A percentile compares a stretch with the other conserved stretches of the same genome.
phyloP scores from a whole-genome alignment of 2,113 vertebrate species.

The Panthera leo region DNA sequence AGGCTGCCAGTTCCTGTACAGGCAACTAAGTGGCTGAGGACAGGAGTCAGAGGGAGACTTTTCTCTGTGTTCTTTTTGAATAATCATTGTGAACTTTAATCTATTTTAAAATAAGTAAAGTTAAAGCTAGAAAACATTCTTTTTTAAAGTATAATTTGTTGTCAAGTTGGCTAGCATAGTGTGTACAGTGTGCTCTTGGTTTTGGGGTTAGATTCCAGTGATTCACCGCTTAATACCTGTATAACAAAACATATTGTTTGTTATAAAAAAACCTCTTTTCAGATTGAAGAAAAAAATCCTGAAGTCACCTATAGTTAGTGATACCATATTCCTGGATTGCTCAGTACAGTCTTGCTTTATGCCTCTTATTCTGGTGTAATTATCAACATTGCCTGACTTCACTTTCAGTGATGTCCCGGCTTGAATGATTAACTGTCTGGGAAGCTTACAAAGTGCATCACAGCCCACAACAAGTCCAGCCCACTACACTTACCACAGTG shows the following conservation, averaged over 20 bases:
- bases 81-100: not conserved
- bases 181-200: too few relatives aligned
- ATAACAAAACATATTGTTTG: not conserved
- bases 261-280: not conserved
- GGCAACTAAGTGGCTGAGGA: not conserved
- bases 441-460: not conserved
- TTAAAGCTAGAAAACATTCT: not conserved
- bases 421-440: not conserved
- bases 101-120: constrained; percentile 17
- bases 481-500: not conserved
- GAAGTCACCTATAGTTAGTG: not conserved
- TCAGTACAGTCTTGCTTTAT: not conserved
- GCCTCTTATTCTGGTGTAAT: not conserved
- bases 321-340: not conserved
- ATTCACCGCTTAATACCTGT: not conserved
- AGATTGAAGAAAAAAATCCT: not conserved
- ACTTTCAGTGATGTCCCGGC: not conserved
- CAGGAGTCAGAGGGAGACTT: not conserved
- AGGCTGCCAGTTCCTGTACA: not conserved
- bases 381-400: not conserved
- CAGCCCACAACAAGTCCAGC: not conserved
- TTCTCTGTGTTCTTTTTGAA: constrained; percentile 4
- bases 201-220: too few relatives aligned
- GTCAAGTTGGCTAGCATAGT: too few relatives aligned
- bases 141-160: not conserved